Percentiles rank a stretch among this genome's conserved stretches.
These are phyloP conservation scores for Hesperophylax magnus DNA, from an alignment of 1,140 invertebrate genomes.

Conservation along the genomic window DNA sequence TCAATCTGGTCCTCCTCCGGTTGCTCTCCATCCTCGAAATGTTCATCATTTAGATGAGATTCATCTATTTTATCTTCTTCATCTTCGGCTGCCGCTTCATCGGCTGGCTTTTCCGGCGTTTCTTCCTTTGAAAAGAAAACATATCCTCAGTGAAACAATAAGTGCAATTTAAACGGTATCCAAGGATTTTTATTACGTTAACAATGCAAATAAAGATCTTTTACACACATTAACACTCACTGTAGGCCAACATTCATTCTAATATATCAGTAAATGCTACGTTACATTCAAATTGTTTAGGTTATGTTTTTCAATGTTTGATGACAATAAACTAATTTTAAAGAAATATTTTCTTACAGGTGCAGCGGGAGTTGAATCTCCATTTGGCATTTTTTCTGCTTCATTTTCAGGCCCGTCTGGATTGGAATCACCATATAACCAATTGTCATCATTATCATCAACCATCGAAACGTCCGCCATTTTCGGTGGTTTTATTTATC, in stretches of 20 bases:
- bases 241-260: no score
- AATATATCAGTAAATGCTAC: no score
- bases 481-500: slow-evolving; percentile 34
- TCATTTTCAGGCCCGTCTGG: slow-evolving; percentile 35
- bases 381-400: slow-evolving; percentile 27
- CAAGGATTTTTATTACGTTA: no score
- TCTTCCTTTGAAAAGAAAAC: slow-evolving; percentile 18
- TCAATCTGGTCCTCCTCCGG: slow-evolving; percentile 73
- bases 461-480: slow-evolving; percentile 42
- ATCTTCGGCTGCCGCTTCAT: slow-evolving; percentile 45
- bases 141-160: neutral
- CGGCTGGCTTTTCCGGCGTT: neutral
- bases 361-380: slow-evolving; percentile 35
- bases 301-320: slow-evolving; percentile 26
- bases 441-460: slow-evolving; percentile 47
- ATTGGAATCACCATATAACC: slow-evolving; percentile 47
- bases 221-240: neutral
- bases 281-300: neutral
- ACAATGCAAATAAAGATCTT: neutral
- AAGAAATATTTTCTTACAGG: neutral
- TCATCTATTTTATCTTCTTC: slow-evolving; percentile 68
- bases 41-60: slow-evolving; percentile 68
- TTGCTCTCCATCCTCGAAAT: slow-evolving; percentile 69
- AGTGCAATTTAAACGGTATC: no score
- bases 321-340: no score